Evolutionary conservation across 1,140 invertebrate genomes (phyloP), one percentile per base, ranked within the genome.

Genomic region (Ceratosolen fusciceps): DNA sequence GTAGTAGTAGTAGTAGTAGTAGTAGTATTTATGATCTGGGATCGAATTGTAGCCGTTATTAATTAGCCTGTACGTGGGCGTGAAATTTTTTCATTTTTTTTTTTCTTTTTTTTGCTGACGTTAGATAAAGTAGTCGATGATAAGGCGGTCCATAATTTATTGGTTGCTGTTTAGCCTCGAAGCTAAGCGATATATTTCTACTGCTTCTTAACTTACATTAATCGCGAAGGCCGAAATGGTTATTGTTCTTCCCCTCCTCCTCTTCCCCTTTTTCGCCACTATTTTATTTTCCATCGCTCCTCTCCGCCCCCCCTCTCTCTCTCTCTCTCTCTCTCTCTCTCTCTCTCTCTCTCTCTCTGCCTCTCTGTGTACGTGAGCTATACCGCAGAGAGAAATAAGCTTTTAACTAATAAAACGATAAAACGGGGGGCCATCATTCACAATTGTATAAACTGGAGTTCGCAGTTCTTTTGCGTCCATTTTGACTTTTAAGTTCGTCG

Each of bases 161-260:
- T n/a, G n/a, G n/a, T n/a, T n/a, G n/a, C n/a, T n/a, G n/a, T n/a
- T n/a, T n/a, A n/a, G n/a, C n/a, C n/a, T n/a, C 39, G 5, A 12
- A 43, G 5, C 16, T 43, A 65, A 65, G 26, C 60, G 47, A 26
- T 10, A 1, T n/a, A 47, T 49, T 67, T 52, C 47, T 5, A 67
- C 47, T 67, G 62, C n/a, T 62, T 52, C 60, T 76, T 67, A 67
- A 52, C 2, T 21, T 39, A 74, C 26, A 62, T 49, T 26, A 24
- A 74, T 74, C 26, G 39, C 26, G 26, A n/a, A 47, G 24, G 19
- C 37, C n/a, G 19, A 19, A 34, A 65, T 8, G 26, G 12, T 62
- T 29, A 62, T 34, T 34, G 12, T 29, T 34, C 29, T 37, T 5
- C n/a, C 37, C 0, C 7, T 65, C n/a, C 60, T n/a, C 10, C 19